Evolutionary conservation across 2,888 invertebrate species (phyloP).

Genomic region (Hypselothyrea guttata): DNA sequence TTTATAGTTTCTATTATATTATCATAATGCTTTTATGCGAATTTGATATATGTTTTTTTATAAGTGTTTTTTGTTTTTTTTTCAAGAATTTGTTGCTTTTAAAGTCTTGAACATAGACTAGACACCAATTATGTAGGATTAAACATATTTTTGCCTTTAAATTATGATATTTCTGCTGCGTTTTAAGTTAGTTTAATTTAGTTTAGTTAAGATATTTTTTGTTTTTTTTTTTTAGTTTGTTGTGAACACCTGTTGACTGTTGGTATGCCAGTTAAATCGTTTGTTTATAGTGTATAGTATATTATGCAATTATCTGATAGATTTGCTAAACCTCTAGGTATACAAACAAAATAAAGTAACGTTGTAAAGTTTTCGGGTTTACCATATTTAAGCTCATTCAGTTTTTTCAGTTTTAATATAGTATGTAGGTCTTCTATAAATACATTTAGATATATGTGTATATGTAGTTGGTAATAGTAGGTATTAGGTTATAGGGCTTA

Average conservation of each 20-base stretch:
- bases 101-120: constrained; percentile 80
- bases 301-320: constrained; percentile 34
- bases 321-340: constrained; percentile 58
- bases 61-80: constrained; percentile 30
- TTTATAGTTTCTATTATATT: constrained; percentile 38
- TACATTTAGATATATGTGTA: constrained; percentile 31
- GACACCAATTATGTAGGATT: constrained; percentile 77
- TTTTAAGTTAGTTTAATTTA: constrained; percentile 13
- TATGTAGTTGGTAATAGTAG: constrained; percentile 20
- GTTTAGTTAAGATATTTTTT: constrained; percentile 16
- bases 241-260: constrained; percentile 72
- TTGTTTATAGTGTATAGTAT: constrained; percentile 35
- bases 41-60: constrained; percentile 29
- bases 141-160: constrained; percentile 43
- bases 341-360: constrained; percentile 66
- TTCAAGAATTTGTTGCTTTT: constrained; percentile 71
- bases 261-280: constrained; percentile 72
- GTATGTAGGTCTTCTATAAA: constrained; percentile 21
- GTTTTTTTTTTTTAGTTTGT: constrained; percentile 19
- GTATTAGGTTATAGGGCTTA: constrained; percentile 1
- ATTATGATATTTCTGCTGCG: constrained; percentile 19
- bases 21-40: constrained; percentile 11
- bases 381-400: constrained; percentile 69
- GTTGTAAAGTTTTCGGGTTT: constrained; percentile 59
- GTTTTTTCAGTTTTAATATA: constrained; percentile 45